These are phyloP conservation scores for Choristoneura fumiferana DNA, from an alignment of 1,140 invertebrate genomes.

Conservation along the genomic window DNA sequence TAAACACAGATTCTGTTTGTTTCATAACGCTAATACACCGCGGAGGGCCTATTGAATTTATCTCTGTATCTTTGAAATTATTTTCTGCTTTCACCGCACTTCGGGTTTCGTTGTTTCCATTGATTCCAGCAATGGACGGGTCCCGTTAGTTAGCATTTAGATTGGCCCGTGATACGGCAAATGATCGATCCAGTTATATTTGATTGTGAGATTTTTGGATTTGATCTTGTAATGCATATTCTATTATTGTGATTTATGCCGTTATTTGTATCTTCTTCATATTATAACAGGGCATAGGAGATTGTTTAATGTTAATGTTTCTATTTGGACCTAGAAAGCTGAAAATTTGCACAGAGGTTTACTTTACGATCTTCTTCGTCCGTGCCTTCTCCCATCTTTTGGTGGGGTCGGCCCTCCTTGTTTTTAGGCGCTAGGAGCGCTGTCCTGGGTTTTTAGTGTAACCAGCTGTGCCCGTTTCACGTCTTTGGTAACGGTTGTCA, in stretches of 20 bases:
- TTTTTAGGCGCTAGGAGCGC: no score
- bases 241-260: slow-evolving; percentile 15
- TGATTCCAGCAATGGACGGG: slow-evolving; percentile 29
- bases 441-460: no score
- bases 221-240: slow-evolving; percentile 29
- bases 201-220: slow-evolving; percentile 44
- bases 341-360: no score
- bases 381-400: no score
- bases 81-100: slow-evolving; percentile 28
- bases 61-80: slow-evolving; percentile 39
- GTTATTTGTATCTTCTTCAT: slow-evolving; percentile 8
- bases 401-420: no score
- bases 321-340: no score
- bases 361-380: no score
- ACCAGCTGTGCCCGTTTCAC: no score
- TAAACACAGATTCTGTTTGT: slow-evolving; percentile 38
- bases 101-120: slow-evolving; percentile 39
- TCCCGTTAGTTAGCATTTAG: slow-evolving; percentile 26
- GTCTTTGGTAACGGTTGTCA: no score
- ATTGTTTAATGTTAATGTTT: no score
- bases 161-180: slow-evolving; percentile 41
- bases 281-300: neutral
- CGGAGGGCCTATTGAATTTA: slow-evolving; percentile 40
- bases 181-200: slow-evolving; percentile 44
- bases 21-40: slow-evolving; percentile 37